Conservation (phyloP, 2,113 vertebrate genomes). For the Panthera leo region DNA sequence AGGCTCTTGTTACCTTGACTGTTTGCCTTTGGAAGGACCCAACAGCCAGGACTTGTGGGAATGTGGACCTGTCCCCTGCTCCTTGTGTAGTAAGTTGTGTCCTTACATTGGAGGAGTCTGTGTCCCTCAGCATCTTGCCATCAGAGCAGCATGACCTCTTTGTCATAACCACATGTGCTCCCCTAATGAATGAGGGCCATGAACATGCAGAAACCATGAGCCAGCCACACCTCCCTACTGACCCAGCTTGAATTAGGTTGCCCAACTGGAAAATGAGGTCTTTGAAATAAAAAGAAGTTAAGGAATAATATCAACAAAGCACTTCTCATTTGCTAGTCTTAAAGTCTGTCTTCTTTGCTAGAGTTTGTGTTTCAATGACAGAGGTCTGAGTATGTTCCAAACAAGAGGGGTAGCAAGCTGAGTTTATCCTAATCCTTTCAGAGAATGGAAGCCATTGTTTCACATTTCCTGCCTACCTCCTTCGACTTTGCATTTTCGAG, state of each 20-base stretch:
- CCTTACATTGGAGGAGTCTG: not conserved
- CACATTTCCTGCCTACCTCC: not conserved
- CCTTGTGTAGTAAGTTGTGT: not conserved
- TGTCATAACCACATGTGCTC: not conserved
- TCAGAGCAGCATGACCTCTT: not conserved
- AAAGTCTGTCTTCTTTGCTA: not conserved
- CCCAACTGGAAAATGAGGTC: not conserved
- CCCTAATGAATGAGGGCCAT: not conserved
- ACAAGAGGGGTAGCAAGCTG: not conserved
- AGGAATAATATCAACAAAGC: not conserved
- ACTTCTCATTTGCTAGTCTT: not conserved
- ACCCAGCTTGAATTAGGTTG: not conserved
- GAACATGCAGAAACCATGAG: not conserved
- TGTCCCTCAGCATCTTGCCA: not conserved
- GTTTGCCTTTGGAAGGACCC: not conserved
- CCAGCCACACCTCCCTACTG: not conserved
- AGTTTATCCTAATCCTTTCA: not conserved
- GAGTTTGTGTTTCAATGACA: not conserved
- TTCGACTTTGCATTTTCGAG: slow-evolving; percentile 4
- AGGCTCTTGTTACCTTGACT: not conserved
- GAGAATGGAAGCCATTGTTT: not conserved
- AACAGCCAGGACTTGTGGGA: not conserved
- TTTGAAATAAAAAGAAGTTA: not conserved
- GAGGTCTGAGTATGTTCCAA: not conserved
- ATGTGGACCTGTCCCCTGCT: not conserved